A percentile compares a stretch with the other conserved stretches of the same genome.
Evolutionary conservation across 92 coral and sea anemone species (phyloP).

Genomic region (Epizoanthus rinbou): DNA sequence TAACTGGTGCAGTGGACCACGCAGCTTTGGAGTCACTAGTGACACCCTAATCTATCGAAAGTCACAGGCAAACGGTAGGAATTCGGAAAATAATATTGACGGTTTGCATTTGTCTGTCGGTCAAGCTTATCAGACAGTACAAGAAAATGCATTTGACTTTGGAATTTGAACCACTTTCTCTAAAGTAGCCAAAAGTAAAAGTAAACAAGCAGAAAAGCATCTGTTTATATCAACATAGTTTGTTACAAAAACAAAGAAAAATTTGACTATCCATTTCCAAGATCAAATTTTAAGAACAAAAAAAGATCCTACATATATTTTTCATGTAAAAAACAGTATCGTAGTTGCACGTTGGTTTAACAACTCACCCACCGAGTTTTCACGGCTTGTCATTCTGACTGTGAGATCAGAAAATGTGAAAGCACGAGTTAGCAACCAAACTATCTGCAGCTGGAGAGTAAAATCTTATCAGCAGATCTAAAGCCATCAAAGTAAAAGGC

Average conservation of each 20-base stretch:
- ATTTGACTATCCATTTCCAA: too few species aligned
- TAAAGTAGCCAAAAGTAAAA: neutral
- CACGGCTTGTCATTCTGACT: neutral
- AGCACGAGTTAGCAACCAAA: neutral
- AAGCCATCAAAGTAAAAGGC: conserved; percentile 12
- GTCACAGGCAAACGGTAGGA: neutral
- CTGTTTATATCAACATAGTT: conserved; percentile 20
- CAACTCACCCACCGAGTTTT: too few species aligned
- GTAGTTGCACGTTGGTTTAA: too few species aligned
- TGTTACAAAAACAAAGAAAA: neutral
- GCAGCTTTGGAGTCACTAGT: neutral
- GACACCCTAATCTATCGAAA: conserved; percentile 31
- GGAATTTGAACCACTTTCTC: conserved; percentile 1
- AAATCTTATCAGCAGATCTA: conserved; percentile 13
- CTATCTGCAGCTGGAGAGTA: neutral
- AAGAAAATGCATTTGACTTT: neutral
- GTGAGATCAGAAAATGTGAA: neutral
- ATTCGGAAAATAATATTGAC: conserved; percentile 9
- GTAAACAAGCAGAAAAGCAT: conserved; percentile 7
- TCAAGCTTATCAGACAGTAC: neutral
- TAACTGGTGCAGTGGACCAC: neutral
- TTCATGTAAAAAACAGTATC: too few species aligned
- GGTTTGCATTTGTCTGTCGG: neutral
- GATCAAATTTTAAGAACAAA: too few species aligned
- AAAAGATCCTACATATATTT: too few species aligned